These are phyloP conservation scores for Alaudala cheleensis DNA, from an alignment of 2,113 vertebrate genomes.

Conservation along the genomic window DNA sequence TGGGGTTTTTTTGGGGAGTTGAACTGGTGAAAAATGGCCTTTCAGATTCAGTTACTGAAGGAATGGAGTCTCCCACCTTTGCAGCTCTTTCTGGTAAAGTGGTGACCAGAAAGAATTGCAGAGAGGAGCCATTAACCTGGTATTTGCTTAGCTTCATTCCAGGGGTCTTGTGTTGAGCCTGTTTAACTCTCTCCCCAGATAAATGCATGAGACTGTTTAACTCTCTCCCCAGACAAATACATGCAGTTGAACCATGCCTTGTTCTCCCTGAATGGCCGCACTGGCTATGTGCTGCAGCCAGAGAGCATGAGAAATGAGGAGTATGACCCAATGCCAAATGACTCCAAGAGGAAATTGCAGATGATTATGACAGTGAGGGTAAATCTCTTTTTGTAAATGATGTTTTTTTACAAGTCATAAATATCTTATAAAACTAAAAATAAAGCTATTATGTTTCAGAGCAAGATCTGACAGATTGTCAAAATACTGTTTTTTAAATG, in stretches of 20 bases:
- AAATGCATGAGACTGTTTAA: neutral
- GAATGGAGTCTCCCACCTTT: neutral
- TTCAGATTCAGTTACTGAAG: neutral
- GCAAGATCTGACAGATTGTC: constrained; percentile 36
- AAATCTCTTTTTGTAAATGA: constrained; percentile 6
- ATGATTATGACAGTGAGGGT: constrained; percentile 82
- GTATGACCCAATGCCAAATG: constrained; percentile 83
- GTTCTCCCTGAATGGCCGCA: constrained; percentile 88
- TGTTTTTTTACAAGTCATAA: neutral
- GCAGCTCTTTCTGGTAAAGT: neutral
- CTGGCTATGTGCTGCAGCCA: constrained; percentile 92
- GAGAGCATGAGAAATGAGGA: constrained; percentile 87
- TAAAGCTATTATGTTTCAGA: constrained; percentile 46
- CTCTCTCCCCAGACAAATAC: constrained; percentile 84
- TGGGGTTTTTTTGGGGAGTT: neutral
- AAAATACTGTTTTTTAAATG: constrained; percentile 45
- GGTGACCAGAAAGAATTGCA: neutral
- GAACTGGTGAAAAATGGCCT: neutral
- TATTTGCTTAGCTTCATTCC: neutral
- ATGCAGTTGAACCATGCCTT: constrained; percentile 92
- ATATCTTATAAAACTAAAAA: constrained; percentile 44
- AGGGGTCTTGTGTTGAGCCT: neutral
- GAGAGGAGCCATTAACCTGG: neutral
- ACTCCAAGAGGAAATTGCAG: constrained; percentile 76
- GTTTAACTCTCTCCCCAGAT: constrained; percentile 66